Evolutionary conservation across 2,113 vertebrate genomes (phyloP).

Genomic region (Albula glossodonta): DNA sequence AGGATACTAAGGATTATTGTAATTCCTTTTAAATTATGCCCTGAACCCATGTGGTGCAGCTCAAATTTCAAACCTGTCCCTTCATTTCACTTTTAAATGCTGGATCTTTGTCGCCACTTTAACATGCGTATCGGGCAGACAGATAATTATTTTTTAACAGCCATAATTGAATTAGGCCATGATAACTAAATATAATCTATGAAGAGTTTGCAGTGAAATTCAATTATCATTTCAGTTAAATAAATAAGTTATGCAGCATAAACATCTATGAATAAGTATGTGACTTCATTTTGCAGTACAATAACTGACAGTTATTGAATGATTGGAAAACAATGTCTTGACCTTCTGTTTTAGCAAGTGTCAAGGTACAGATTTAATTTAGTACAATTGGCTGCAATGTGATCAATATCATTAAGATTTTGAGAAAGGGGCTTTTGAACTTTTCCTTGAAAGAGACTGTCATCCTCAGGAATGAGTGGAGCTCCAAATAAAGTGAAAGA

Average conservation of each 20-base stretch:
- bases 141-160: neutral
- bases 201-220: conserved; percentile 33
- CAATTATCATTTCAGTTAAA: neutral
- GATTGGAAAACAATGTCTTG: no score
- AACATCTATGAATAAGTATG: neutral
- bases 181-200: neutral
- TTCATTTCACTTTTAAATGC: neutral
- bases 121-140: no score
- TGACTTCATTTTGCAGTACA: neutral
- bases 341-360: no score
- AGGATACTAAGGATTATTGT: no score
- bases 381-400: no score
- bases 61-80: neutral
- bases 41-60: neutral
- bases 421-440: no score
- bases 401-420: no score
- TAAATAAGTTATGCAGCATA: no score
- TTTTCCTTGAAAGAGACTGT: no score
- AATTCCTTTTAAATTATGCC: neutral
- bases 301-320: neutral
- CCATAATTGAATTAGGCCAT: neutral
- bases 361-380: no score
- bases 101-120: neutral
- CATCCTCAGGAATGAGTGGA: no score
- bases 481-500: no score